Evolutionary conservation across 1,140 invertebrate species (phyloP).

Genomic region (Pogonognathellus flavescens): DNA sequence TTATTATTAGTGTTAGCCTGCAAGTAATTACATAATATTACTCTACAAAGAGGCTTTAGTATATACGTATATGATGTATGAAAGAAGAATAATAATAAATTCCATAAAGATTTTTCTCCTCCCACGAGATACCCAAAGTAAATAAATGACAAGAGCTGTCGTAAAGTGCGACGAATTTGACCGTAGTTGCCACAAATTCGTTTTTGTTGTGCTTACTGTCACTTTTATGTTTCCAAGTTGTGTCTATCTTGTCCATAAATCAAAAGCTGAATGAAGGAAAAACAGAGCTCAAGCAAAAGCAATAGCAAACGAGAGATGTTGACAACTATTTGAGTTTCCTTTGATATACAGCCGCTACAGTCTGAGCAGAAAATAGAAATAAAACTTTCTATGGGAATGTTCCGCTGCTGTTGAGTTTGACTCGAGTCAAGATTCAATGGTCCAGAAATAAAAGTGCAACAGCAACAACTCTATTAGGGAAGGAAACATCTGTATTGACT

Average conservation of each 20-base stretch:
- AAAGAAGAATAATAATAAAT: too few species aligned
- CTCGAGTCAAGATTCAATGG: conserved; percentile 41
- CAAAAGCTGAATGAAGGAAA: neutral
- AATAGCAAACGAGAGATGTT: conserved; percentile 15
- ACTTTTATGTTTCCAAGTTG: conserved; percentile 42
- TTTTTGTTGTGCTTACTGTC: conserved; percentile 46
- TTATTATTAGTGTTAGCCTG: too few species aligned
- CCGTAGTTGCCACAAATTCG: conserved; percentile 8
- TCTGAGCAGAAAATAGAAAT: neutral
- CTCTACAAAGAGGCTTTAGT: too few species aligned
- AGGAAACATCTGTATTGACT: conserved; percentile 9
- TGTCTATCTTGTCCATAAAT: conserved; percentile 29
- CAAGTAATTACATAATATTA: too few species aligned
- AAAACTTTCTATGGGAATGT: conserved; percentile 16
- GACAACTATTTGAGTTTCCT: conserved; percentile 40
- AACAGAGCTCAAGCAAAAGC: neutral
- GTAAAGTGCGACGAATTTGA: conserved; percentile 23
- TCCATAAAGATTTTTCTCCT: too few species aligned
- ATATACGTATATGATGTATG: too few species aligned
- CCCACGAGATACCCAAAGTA: neutral
- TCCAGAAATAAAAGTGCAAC: conserved; percentile 43
- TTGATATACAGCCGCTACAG: neutral
- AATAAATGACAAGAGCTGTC: conserved; percentile 32
- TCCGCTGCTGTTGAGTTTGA: conserved; percentile 43
- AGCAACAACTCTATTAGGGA: conserved; percentile 45